These are phyloP conservation scores for Lateolabrax maculatus DNA, from an alignment of 2,797 vertebrate genomes.

Conservation along the genomic window DNA sequence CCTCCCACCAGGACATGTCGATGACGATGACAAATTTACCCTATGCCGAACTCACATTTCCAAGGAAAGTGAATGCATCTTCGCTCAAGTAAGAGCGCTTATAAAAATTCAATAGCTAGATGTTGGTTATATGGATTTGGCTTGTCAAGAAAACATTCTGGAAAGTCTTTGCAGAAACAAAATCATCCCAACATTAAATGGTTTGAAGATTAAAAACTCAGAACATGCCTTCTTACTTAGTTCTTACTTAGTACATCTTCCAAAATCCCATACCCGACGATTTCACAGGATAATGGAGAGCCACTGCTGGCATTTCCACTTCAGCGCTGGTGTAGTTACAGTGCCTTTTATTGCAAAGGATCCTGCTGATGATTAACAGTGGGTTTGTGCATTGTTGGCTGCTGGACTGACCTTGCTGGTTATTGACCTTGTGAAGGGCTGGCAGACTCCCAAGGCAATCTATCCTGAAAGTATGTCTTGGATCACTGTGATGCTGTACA, in stretches of 20 bases:
- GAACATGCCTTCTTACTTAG: conserved; percentile 46
- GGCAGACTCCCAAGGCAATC: conserved; percentile 58
- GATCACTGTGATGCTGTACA: conserved; percentile 24
- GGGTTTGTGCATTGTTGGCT: conserved; percentile 40
- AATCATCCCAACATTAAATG: conserved; percentile 18
- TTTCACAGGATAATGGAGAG: conserved; percentile 33
- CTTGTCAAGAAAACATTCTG: conserved; percentile 21
- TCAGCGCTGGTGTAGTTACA: conserved; percentile 13
- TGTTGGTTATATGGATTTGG: conserved; percentile 1
- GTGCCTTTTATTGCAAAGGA: conserved; percentile 36
- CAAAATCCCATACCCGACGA: conserved; percentile 40
- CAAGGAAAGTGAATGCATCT: conserved; percentile 17
- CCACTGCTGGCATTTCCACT: conserved; percentile 23
- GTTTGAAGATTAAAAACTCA: conserved; percentile 58
- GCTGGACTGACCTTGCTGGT: conserved; percentile 48
- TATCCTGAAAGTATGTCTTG: conserved; percentile 39
- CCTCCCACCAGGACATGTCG: conserved; percentile 15
- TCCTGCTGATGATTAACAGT: conserved; percentile 32
- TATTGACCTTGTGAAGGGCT: conserved; percentile 60
- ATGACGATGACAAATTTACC: conserved; percentile 27
- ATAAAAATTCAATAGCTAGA: conserved; percentile 1
- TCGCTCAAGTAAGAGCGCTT: conserved; percentile 16
- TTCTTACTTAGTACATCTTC: conserved; percentile 36
- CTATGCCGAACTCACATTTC: conserved; percentile 24
- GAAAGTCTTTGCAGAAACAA: conserved; percentile 15